Base-by-base conservation (phyloP, 2,797 vertebrate species). In the Hippocampus kuda region DNA sequence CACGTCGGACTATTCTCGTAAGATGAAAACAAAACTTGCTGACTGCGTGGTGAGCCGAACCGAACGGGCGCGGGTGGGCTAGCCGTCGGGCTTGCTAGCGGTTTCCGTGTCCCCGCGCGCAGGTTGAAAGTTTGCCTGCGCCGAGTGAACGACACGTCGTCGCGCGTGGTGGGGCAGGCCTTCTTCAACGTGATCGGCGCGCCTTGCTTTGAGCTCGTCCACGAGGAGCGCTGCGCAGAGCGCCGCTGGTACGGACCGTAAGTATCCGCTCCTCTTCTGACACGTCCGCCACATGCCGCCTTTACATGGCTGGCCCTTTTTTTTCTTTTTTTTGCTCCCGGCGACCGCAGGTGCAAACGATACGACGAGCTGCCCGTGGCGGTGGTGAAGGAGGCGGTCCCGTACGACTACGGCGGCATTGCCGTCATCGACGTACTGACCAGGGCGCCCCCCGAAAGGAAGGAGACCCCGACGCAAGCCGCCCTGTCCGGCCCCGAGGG, bases 141-240 rank as follows among this genome's bases (percentile, higher is more conserved):
- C 80, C 79, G 41, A 41, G 92, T 93, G 67, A 95, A 96, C 0
- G 92, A 94, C 87, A 93, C 93, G 0, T 87, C 93, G 4, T 97
- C 96, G 2, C 82, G 91, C 1, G 90, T 92, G 12, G 91, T 94
- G 49, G 93, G 93, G 51, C 92, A 97, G 73, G 91, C 94, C 0
- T 97, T 96, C 88, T 95, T 95, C 82, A 96, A 94, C 10, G 91
- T 97, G 72, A 93, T 97, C 16, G 89, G 91, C 63, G 92, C 89
- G 64, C 94, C 95, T 13, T 98, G 95, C 86, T 97, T 95, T 51
- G 91, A 93, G 44, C 83, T 97, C 2, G 65, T 65, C 62, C 93
- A 91, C 68, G 90, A 92, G 76, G 93, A 95, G 22, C 92, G 92
- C 73, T 96, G 94, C 30, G 90, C 91, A 64, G 93, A 98, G 75